Percentiles rank a stretch among this genome's conserved stretches.
phyloP scores from a whole-genome alignment of 2,797 vertebrate species.

The Alfaro cultratus region DNA sequence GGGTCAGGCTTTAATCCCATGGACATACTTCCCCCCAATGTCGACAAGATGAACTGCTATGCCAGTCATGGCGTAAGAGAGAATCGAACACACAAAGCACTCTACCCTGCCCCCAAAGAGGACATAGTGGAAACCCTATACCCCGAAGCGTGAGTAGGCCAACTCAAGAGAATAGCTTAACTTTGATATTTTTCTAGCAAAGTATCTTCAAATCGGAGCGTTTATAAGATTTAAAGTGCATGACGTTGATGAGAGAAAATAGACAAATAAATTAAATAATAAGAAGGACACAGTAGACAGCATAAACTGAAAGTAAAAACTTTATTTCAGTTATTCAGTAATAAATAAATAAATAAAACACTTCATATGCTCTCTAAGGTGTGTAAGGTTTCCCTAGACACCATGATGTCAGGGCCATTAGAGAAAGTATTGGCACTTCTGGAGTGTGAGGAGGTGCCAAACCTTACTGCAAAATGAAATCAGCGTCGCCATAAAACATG shows the following conservation, averaged over 20 bases:
- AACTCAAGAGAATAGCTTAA: neutral
- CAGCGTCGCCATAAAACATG: neutral
- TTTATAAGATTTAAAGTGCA: neutral
- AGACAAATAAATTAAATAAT: neutral
- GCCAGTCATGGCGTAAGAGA: slow-evolving; percentile 78
- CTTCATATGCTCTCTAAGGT: neutral
- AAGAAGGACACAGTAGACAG: neutral
- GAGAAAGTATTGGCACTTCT: neutral
- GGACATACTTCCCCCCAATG: slow-evolving; percentile 79
- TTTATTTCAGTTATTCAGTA: neutral
- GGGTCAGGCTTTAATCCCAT: slow-evolving; percentile 74
- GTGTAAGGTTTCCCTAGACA: neutral
- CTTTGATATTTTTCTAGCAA: neutral
- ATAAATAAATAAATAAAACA: neutral
- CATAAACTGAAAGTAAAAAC: neutral
- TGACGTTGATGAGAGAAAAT: neutral
- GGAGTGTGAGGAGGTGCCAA: neutral
- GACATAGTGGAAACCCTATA: slow-evolving; percentile 69
- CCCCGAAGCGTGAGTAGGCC: slow-evolving; percentile 79
- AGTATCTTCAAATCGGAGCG: too few species aligned
- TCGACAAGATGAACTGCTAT: slow-evolving; percentile 84
- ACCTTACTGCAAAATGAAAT: neutral
- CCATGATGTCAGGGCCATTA: neutral
- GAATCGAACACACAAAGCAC: slow-evolving; percentile 73
- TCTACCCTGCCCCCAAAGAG: slow-evolving; percentile 76